Base-by-base conservation (phyloP, 2,797 vertebrate genomes). In the Chlorospingus flavigularis region DNA sequence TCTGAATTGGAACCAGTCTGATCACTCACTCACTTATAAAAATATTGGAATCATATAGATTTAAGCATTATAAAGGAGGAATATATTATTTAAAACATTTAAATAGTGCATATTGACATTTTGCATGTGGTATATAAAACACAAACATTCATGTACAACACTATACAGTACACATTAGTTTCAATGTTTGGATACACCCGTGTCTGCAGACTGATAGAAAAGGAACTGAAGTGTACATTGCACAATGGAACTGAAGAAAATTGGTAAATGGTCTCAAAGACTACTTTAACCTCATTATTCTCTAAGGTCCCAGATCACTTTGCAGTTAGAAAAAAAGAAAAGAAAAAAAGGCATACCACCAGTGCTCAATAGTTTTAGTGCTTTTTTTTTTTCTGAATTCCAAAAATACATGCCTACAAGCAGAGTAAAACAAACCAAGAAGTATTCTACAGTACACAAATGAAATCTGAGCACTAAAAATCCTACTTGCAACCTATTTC, bases 31-130 rank as follows among this genome's bases (percentile, higher is more conserved):
- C 98, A 98, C 97, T 98, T 98, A 98, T 98, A 98, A 98, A 97
- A 98, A 98, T 98, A 98, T 97, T 97, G 97, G 98, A 98, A 98
- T 97, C 97, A 98, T 98, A 98, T 98, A 98, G 98, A 98, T 97
- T 97, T 98, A 98, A 97, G 97, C 97, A 98, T 98, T 98, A 97
- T 98, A 98, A 98, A 98, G 98, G 97, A 98, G 97, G 97, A 98
- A 98, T 98, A 98, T 98, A 98, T 98, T 98, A 98, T 98, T 98
- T 98, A 98, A 98, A 98, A 98, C 97, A 98, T 98, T 98, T 98
- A 98, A 98, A 98, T 98, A 98, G 98, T 98, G 98, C 98, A 98
- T 98, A 98, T 98, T 98, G 98, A 98, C 97, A 98, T 98, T 98
- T 95, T 98, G 98, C 96, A 98, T 98, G 98, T 98, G 97, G 97